Conservation (phyloP, 1,140 invertebrate species). For the Cydia pomonella region DNA sequence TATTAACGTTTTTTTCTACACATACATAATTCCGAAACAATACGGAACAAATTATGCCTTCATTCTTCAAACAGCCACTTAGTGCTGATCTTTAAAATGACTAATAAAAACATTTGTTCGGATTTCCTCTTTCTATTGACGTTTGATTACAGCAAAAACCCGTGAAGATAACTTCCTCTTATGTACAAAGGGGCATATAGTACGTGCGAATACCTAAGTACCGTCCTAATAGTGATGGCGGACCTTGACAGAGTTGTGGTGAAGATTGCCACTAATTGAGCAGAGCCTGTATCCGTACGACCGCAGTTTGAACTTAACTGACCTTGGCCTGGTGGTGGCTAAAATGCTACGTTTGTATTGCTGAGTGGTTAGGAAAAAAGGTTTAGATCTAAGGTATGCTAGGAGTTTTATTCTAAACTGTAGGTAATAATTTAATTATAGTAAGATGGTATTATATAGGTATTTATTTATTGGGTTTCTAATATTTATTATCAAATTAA, state of each 20-base stretch:
- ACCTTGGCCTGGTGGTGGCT: constrained; percentile 42
- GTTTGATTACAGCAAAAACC: constrained; percentile 32
- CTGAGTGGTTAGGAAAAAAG: neutral
- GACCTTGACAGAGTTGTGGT: constrained; percentile 57
- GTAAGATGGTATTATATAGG: neutral
- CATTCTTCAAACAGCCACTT: constrained; percentile 27
- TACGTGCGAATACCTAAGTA: constrained; percentile 26
- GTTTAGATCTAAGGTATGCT: neutral
- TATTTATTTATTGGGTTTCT: no score
- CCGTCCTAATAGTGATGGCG: constrained; percentile 28
- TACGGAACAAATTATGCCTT: constrained; percentile 31
- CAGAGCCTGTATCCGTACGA: constrained; percentile 41
- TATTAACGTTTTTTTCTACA: neutral
- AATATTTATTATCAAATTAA: no score
- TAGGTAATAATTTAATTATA: neutral
- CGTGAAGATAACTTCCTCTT: constrained; percentile 21
- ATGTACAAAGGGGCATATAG: constrained; percentile 9
- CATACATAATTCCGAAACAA: constrained; percentile 27
- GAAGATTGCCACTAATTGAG: constrained; percentile 65
- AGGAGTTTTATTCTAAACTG: neutral
- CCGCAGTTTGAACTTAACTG: constrained; percentile 56
- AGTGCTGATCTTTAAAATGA: constrained; percentile 19
- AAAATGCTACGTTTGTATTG: constrained; percentile 4
- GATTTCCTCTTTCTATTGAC: constrained; percentile 32
- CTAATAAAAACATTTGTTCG: constrained; percentile 32